These are phyloP conservation scores for Macrobrachium nipponense DNA, from an alignment of 1,140 invertebrate genomes.

Conservation along the genomic window DNA sequence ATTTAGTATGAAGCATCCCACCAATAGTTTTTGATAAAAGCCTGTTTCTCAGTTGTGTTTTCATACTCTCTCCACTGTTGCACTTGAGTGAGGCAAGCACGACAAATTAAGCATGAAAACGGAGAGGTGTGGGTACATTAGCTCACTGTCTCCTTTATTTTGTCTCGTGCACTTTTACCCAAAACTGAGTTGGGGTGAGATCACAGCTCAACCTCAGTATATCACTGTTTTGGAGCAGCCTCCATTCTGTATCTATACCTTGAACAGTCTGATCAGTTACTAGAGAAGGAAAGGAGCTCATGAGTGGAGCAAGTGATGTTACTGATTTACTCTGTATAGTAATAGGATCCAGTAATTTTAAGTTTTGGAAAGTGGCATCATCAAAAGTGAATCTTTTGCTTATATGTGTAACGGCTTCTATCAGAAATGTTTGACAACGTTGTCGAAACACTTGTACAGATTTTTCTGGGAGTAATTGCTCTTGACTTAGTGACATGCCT, in stretches of 20 bases:
- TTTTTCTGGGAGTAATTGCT: not conserved
- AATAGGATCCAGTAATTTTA: not conserved
- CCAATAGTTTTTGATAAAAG: not conserved
- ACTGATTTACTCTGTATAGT: slow-evolving; percentile 25
- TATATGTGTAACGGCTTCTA: not conserved
- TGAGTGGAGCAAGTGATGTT: slow-evolving; percentile 14
- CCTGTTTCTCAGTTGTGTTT: not conserved
- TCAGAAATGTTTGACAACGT: slow-evolving; percentile 3
- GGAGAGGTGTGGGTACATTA: not conserved
- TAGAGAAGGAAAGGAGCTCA: not conserved
- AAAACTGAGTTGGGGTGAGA: not conserved
- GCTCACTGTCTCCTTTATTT: not conserved
- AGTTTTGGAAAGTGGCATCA: slow-evolving; percentile 5
- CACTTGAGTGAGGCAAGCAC: slow-evolving; percentile 3
- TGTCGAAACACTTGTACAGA: not conserved
- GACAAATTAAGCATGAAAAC: not conserved
- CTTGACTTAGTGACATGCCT: not conserved
- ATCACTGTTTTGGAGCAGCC: not conserved
- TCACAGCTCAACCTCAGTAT: not conserved
- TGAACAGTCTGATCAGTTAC: not conserved
- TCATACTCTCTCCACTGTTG: not conserved
- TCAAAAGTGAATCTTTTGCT: slow-evolving; percentile 16
- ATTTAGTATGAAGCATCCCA: not conserved
- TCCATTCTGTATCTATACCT: slow-evolving; percentile 3
- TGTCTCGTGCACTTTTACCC: not conserved